A percentile compares a stretch with the other conserved stretches of the same genome.
Conservation (phyloP, 2,113 vertebrate species). For the Psittacara wagleri region DNA sequence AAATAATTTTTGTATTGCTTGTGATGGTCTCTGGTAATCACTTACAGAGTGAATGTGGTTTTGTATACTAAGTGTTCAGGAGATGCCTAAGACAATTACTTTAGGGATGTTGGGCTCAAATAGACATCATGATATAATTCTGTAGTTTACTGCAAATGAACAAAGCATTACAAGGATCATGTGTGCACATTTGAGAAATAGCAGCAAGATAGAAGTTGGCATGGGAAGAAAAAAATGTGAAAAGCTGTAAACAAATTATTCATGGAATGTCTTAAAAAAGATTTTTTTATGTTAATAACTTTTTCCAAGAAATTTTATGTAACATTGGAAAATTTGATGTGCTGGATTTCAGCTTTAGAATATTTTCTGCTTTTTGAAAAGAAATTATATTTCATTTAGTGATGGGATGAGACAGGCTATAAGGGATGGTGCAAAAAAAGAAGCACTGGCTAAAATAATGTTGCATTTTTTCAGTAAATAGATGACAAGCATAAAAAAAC, state of each 20-base stretch:
- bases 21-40: neutral
- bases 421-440: neutral
- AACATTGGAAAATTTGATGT: neutral
- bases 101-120: slow-evolving; percentile 11
- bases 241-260: neutral
- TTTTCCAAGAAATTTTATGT: neutral
- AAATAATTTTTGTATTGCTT: neutral
- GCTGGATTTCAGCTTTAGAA: neutral
- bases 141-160: neutral
- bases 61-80: neutral
- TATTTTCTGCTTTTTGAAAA: neutral
- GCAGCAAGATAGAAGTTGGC: neutral
- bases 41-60: neutral
- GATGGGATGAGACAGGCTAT: neutral
- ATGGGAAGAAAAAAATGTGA: neutral
- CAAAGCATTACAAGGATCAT: neutral
- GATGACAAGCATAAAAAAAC: neutral
- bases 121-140: neutral
- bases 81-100: slow-evolving; percentile 2
- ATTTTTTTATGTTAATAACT: neutral
- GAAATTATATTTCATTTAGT: neutral
- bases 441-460: neutral
- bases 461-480: neutral
- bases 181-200: neutral
- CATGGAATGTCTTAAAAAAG: neutral